Conservation (phyloP, 1,140 invertebrate species). For the Brachionus paranguensis region DNA sequence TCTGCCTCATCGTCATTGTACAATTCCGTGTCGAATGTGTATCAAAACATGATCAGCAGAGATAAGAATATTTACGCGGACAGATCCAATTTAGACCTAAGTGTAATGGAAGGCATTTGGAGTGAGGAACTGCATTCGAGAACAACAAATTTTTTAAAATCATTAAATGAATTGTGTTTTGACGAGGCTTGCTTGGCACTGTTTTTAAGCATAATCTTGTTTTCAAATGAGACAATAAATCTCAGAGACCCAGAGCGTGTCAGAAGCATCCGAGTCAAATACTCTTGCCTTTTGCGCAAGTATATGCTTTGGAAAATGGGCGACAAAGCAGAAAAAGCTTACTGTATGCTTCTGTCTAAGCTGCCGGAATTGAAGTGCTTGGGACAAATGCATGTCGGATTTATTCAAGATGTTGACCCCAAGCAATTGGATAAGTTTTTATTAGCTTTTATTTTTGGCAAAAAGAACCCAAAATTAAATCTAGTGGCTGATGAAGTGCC, state of each 20-base stretch:
- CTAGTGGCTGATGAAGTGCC: neutral
- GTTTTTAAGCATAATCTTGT: constrained; percentile 3
- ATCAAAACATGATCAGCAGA: neutral
- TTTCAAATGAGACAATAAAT: neutral
- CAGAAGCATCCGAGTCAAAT: neutral
- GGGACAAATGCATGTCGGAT: neutral
- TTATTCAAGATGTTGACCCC: constrained; percentile 8
- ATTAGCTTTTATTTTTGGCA: neutral
- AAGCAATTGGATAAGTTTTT: neutral
- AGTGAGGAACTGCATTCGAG: neutral
- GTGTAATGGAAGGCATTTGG: neutral
- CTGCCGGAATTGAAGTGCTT: neutral
- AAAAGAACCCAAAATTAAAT: neutral
- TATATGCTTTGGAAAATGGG: constrained; percentile 31
- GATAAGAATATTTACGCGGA: neutral
- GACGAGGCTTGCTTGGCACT: neutral
- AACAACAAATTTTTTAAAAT: constrained; percentile 16
- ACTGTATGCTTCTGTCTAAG: neutral
- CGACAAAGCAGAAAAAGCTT: neutral
- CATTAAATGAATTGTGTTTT: neutral
- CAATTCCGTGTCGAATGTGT: neutral
- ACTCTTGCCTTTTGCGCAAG: neutral
- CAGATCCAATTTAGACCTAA: neutral
- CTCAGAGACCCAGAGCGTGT: neutral
- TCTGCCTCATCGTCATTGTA: constrained; percentile 13